Conservation (phyloP, 2,888 invertebrate genomes). For the Tolmerus cingulatus region DNA sequence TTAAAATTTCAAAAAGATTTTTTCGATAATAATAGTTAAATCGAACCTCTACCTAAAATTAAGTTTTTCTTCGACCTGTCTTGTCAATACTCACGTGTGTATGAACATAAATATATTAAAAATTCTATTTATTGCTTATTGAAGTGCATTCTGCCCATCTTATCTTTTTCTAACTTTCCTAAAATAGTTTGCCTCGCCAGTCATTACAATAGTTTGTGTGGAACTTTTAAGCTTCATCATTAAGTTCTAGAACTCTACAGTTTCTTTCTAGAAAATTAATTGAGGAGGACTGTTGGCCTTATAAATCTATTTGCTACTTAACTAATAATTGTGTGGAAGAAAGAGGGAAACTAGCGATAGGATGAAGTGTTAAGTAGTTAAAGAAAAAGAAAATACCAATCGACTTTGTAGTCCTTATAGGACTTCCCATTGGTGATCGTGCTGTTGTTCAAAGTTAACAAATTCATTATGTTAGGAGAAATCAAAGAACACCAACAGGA, state of each 20-base stretch:
- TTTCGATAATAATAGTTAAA: too few species aligned
- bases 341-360: slow-evolving; percentile 7
- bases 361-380: slow-evolving; percentile 13
- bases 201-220: background rate
- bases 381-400: slow-evolving; percentile 42
- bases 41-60: background rate
- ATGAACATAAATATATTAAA: too few species aligned
- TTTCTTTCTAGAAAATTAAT: background rate
- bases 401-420: slow-evolving; percentile 40
- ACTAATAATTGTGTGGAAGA: background rate
- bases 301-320: background rate
- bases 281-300: background rate
- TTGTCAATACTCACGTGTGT: too few species aligned
- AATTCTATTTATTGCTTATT: background rate
- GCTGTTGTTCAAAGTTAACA: slow-evolving; percentile 31
- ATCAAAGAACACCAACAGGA: slow-evolving; percentile 19
- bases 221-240: background rate
- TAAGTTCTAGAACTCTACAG: background rate
- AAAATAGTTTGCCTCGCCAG: background rate
- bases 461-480: slow-evolving; percentile 26
- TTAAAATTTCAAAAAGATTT: too few species aligned
- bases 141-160: background rate
- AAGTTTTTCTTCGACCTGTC: background rate
- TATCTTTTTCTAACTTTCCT: background rate
- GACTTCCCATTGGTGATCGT: slow-evolving; percentile 48